Conservation (phyloP, 2,888 invertebrate genomes). For the Eupithecia subfuscata region DNA sequence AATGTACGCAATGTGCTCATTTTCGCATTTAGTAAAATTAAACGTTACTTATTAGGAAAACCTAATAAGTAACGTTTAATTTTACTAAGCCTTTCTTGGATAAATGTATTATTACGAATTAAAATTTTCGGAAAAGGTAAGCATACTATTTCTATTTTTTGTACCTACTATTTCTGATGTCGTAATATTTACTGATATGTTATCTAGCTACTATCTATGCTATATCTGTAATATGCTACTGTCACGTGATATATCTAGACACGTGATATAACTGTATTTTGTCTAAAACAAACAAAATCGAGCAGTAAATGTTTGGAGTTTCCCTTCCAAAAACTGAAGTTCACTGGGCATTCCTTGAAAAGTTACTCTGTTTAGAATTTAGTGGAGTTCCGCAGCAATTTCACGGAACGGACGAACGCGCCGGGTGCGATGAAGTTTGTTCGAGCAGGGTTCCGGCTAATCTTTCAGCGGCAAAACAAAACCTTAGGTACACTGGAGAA, state of each 20-base stretch:
- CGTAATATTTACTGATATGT: too few relatives aligned
- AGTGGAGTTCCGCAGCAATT: constrained; percentile 35
- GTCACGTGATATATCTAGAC: background rate
- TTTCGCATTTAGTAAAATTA: too few relatives aligned
- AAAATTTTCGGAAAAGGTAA: too few relatives aligned
- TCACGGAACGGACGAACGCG: constrained; percentile 37
- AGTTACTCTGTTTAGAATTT: constrained; percentile 36
- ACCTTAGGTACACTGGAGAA: background rate
- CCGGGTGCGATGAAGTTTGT: constrained; percentile 32
- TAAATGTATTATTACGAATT: too few relatives aligned
- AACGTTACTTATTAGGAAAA: too few relatives aligned
- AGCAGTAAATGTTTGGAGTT: background rate
- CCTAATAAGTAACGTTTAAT: background rate
- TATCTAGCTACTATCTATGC: background rate
- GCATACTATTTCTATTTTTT: too few relatives aligned
- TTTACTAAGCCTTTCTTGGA: background rate
- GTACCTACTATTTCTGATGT: background rate
- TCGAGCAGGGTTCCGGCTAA: constrained; percentile 35
- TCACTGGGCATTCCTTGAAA: constrained; percentile 32
- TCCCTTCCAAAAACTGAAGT: constrained; percentile 9
- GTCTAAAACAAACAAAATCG: background rate
- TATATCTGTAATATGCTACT: background rate
- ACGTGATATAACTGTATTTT: background rate
- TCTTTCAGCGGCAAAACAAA: constrained; percentile 12
- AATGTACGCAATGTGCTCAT: background rate